Conservation (phyloP, 2,888 invertebrate species). For the Autographa pulchrina region DNA sequence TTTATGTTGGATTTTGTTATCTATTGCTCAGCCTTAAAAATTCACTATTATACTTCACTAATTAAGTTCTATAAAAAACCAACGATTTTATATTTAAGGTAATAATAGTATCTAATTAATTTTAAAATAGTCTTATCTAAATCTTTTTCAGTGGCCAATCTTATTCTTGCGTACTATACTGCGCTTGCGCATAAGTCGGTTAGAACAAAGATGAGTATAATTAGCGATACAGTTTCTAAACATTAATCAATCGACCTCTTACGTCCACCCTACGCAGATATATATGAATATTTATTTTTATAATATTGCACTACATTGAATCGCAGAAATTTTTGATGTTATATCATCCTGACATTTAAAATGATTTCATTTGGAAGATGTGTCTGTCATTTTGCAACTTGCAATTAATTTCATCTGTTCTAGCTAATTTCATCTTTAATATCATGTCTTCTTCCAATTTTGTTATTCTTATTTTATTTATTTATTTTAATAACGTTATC, state of each 20-base stretch:
- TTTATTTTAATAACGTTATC: too few species aligned
- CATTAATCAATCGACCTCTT: slow-evolving; percentile 65
- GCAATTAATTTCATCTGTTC: not conserved
- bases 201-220: slow-evolving; percentile 69
- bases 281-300: slow-evolving; percentile 11
- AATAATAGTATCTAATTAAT: not conserved
- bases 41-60: not conserved
- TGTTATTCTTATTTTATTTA: too few species aligned
- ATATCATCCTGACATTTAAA: not conserved
- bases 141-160: slow-evolving; percentile 27
- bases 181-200: slow-evolving; percentile 59
- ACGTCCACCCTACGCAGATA: slow-evolving; percentile 44
- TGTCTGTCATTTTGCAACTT: not conserved
- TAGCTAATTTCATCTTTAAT: not conserved
- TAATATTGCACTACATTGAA: slow-evolving; percentile 6
- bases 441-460: not conserved
- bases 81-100: too few species aligned
- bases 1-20: slow-evolving; percentile 22
- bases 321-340: not conserved
- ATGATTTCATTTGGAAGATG: not conserved
- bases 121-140: not conserved
- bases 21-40: not conserved
- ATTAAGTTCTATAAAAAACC: not conserved
- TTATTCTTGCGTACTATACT: slow-evolving; percentile 18
- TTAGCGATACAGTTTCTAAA: slow-evolving; percentile 59